Conservation (phyloP, 2,888 invertebrate genomes). For the Ophonus ardosiacus region DNA sequence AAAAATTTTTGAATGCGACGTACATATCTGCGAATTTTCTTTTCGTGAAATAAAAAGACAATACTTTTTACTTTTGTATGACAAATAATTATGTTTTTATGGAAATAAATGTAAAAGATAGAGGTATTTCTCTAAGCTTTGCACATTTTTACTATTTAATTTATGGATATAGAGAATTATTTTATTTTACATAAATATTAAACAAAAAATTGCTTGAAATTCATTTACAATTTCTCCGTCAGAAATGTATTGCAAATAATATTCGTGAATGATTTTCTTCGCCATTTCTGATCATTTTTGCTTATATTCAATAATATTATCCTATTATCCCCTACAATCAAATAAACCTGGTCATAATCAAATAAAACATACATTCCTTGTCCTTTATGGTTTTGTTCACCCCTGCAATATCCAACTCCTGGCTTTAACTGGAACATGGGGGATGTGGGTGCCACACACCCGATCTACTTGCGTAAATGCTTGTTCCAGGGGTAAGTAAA, state of each 20-base stretch:
- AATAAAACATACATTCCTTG: constrained; percentile 31
- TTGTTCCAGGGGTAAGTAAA: background rate
- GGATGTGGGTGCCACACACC: background rate
- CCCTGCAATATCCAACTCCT: background rate
- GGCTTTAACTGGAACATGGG: background rate
- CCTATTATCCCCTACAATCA: constrained; percentile 8
- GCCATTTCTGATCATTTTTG: background rate
- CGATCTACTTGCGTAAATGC: background rate
- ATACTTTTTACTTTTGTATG: too few species aligned
- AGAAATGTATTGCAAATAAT: background rate
- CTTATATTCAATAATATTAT: background rate
- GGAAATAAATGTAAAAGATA: too few species aligned
- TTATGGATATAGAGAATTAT: too few species aligned
- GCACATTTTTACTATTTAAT: too few species aligned
- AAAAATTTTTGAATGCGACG: too few species aligned
- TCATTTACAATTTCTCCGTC: background rate
- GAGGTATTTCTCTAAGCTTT: too few species aligned
- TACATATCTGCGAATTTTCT: too few species aligned
- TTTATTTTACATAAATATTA: background rate
- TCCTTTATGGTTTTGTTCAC: background rate
- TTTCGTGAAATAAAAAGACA: too few species aligned
- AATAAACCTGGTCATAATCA: constrained; percentile 21
- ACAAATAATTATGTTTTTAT: too few species aligned
- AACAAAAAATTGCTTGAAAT: background rate
- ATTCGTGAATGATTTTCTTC: background rate